These are phyloP conservation scores for Kryptopterus vitreolus DNA, from an alignment of 2,797 vertebrate species.

Conservation along the genomic window DNA sequence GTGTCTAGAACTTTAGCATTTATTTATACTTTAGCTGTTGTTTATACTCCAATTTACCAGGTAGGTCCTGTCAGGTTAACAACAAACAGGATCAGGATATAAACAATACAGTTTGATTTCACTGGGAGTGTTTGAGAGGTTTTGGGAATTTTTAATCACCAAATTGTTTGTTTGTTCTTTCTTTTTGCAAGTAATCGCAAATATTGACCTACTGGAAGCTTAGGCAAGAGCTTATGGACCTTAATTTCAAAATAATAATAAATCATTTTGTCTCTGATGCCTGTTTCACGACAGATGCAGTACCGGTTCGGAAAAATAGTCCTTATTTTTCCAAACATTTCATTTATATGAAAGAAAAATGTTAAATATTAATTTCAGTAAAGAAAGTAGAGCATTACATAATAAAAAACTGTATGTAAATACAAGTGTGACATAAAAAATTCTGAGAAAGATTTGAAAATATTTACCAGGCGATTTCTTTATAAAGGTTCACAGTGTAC, in stretches of 20 bases:
- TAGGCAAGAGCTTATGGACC: background rate
- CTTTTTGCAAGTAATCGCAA: background rate
- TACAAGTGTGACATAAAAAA: background rate
- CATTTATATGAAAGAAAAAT: background rate
- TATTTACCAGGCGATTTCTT: background rate
- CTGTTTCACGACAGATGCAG: background rate
- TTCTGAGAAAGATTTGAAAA: background rate
- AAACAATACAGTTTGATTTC: background rate
- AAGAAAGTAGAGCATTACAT: background rate
- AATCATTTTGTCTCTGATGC: too few relatives aligned
- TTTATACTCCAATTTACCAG: background rate
- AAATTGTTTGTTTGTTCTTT: background rate
- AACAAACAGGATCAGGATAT: background rate
- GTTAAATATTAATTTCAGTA: background rate
- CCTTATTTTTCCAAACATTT: background rate
- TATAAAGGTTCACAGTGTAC: background rate
- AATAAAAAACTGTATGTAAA: background rate
- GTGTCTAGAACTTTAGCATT: background rate
- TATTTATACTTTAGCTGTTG: background rate
- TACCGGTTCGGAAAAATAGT: background rate
- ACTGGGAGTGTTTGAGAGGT: background rate
- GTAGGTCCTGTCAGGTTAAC: background rate
- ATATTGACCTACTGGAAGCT: background rate
- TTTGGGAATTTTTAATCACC: background rate
- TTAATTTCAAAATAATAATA: background rate